Percentiles rank a stretch among this genome's conserved stretches.
These are phyloP conservation scores for Panagrolaimus sp. DNA, from an alignment of 1,140 invertebrate genomes.

Conservation along the genomic window DNA sequence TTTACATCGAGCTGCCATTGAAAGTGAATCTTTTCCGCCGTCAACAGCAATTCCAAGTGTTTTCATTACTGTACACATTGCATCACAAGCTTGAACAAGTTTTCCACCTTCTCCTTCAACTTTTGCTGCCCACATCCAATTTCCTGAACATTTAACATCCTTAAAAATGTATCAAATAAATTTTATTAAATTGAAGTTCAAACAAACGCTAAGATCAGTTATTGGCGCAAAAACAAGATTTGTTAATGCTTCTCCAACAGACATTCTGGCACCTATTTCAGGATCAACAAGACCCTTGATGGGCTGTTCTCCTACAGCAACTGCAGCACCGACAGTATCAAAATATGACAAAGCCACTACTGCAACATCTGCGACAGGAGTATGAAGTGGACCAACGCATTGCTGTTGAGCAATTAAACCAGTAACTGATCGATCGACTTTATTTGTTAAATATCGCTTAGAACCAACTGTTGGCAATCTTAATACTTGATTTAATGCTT, in stretches of 20 bases:
- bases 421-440: slow-evolving; percentile 86
- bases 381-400: slow-evolving; percentile 90
- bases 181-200: not conserved
- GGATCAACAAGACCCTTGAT: slow-evolving; percentile 81
- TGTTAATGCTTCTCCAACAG: slow-evolving; percentile 85
- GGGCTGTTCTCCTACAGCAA: slow-evolving; percentile 90
- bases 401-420: slow-evolving; percentile 92
- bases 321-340: slow-evolving; percentile 73
- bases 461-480: slow-evolving; percentile 82
- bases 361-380: slow-evolving; percentile 85
- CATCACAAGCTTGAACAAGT: slow-evolving; percentile 76
- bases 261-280: slow-evolving; percentile 79
- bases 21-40: slow-evolving; percentile 92
- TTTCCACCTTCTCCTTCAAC: slow-evolving; percentile 80
- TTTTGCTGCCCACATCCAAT: slow-evolving; percentile 99
- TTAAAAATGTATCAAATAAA: slow-evolving; percentile 44
- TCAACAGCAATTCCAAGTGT: slow-evolving; percentile 83
- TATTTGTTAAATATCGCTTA: slow-evolving; percentile 88
- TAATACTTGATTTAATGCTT: slow-evolving; percentile 74
- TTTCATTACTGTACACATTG: slow-evolving; percentile 81
- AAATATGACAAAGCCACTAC: slow-evolving; percentile 76
- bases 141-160: slow-evolving; percentile 92
- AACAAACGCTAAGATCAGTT: slow-evolving; percentile 68
- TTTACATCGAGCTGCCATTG: slow-evolving; percentile 75
- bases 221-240: slow-evolving; percentile 91